A percentile compares a stretch with the other conserved stretches of the same genome.
Evolutionary conservation across 2,888 invertebrate species (phyloP).

Genomic region (Saturnia pavonia): DNA sequence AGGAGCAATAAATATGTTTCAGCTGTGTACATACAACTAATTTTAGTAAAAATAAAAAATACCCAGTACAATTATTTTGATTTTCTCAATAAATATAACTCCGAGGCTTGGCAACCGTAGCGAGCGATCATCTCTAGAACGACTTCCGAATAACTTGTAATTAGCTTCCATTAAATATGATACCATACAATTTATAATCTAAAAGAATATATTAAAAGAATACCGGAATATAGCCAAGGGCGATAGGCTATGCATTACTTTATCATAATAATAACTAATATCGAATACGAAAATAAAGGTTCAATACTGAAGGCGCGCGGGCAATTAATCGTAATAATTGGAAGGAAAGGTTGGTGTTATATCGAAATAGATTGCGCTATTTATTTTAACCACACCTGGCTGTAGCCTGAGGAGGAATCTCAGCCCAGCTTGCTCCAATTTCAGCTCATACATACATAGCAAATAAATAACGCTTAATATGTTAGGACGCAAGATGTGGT

Average conservation of each 20-base stretch:
- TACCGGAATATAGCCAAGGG: constrained; percentile 39
- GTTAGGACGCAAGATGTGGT: background rate
- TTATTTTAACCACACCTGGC: constrained; percentile 63
- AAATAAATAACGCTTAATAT: constrained; percentile 7
- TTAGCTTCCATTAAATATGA: constrained; percentile 38
- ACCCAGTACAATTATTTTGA: constrained; percentile 1
- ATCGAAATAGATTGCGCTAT: constrained; percentile 53
- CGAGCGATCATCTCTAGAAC: constrained; percentile 27
- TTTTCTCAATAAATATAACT: constrained; percentile 5
- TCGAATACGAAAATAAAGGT: constrained; percentile 53
- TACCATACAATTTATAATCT: constrained; percentile 45
- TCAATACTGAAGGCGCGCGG: constrained; percentile 45
- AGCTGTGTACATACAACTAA: background rate
- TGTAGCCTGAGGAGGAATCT: constrained; percentile 37
- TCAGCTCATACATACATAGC: background rate
- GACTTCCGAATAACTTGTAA: constrained; percentile 47
- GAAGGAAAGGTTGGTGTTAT: constrained; percentile 49
- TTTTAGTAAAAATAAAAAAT: background rate
- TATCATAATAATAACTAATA: constrained; percentile 48
- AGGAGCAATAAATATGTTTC: no score
- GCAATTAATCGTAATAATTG: constrained; percentile 68
- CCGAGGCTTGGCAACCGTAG: background rate
- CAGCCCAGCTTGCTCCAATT: constrained; percentile 25
- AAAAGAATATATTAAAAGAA: constrained; percentile 45
- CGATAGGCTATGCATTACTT: constrained; percentile 47